Evolutionary conservation across 2,797 vertebrate genomes (phyloP).

Genomic region (Tokudaia muenninki): DNA sequence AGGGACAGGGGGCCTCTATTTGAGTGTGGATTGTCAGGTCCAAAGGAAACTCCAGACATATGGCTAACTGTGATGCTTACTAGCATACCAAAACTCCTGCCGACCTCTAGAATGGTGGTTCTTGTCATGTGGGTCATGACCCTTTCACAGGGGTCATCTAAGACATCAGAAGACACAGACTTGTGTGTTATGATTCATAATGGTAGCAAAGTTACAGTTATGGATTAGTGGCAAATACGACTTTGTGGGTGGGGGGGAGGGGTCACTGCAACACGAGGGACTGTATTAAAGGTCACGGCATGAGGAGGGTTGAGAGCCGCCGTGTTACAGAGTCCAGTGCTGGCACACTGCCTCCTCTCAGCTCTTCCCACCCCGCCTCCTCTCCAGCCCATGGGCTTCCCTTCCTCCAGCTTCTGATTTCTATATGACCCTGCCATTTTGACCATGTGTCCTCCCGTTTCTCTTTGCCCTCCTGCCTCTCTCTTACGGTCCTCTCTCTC

Average conservation of each 20-base stretch:
- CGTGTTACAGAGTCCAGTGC: neutral
- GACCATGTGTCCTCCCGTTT: neutral
- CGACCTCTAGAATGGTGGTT: too few species aligned
- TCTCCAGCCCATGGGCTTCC: neutral
- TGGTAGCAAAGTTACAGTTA: neutral
- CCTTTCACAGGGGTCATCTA: too few species aligned
- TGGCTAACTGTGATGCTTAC: neutral
- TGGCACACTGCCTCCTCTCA: neutral
- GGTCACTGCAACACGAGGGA: too few species aligned
- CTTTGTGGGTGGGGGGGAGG: too few species aligned
- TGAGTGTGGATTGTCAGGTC: neutral
- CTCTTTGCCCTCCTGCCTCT: neutral
- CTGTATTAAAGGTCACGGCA: too few species aligned
- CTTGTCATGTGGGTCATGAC: too few species aligned
- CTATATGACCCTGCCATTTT: neutral
- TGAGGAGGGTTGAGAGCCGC: too few species aligned
- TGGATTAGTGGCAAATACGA: neutral
- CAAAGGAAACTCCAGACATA: neutral
- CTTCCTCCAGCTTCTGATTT: neutral
- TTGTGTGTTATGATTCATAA: neutral
- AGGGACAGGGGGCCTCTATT: neutral
- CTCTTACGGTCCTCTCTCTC: neutral
- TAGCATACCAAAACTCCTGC: neutral
- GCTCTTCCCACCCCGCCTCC: neutral
- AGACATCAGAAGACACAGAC: neutral